These are phyloP conservation scores for Microctenopoma lineatum DNA, from an alignment of 2,797 vertebrate species.

Conservation along the genomic window DNA sequence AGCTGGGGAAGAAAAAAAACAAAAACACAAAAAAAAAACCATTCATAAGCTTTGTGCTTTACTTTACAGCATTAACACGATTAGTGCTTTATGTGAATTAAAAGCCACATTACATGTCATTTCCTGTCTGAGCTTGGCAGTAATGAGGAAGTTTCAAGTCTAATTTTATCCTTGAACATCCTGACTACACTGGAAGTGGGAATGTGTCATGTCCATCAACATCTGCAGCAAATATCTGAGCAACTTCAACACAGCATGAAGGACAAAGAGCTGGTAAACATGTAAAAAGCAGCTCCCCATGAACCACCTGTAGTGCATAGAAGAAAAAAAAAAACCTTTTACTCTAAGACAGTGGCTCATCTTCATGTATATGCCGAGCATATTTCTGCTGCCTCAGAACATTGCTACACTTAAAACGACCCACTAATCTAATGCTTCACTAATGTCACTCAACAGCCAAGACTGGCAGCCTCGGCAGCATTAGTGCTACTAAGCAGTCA, in stretches of 20 bases:
- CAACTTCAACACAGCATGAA: background rate
- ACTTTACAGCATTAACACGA: background rate
- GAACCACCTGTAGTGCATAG: no score
- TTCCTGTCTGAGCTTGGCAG: no score
- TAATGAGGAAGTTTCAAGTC: no score
- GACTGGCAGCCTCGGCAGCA: conserved; percentile 29
- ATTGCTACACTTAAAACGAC: background rate
- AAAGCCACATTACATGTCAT: no score
- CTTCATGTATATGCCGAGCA: no score
- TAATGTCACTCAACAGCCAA: conserved; percentile 39
- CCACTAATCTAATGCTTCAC: conserved; percentile 39
- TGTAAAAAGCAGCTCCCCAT: no score
- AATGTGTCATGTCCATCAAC: background rate
- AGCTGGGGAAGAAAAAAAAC: conserved; percentile 79
- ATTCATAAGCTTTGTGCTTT: no score
- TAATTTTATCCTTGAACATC: background rate
- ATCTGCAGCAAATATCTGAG: background rate
- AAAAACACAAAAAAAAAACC: no score
- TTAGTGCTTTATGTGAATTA: no score
- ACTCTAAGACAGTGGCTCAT: no score
- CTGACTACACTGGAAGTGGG: background rate
- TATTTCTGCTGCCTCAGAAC: background rate
- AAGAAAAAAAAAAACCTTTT: no score
- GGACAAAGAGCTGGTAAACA: background rate
- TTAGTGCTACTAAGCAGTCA: conserved; percentile 34